Base-by-base conservation (phyloP, 2,797 vertebrate genomes). In the Pelochelys cantorii region DNA sequence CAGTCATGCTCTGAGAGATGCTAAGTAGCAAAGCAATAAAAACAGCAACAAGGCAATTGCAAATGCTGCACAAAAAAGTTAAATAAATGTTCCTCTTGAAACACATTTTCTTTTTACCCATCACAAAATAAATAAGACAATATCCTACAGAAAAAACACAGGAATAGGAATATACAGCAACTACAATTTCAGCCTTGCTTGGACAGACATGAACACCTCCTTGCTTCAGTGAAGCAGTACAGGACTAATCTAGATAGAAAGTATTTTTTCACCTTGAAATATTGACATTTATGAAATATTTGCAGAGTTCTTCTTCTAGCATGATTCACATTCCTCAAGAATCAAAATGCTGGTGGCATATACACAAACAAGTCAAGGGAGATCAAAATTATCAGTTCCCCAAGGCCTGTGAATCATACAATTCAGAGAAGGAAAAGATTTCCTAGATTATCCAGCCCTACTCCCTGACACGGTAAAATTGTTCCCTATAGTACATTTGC, bases 191-290 rank as follows among this genome's bases (percentile, higher is more conserved):
- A 90, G 27, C 60, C 83, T 82, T 74, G 74, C 82, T 90, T 87
- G 75, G 90, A 87, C 53, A 86, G 89, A 52, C 56, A 81, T 0
- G 0, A 92, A 77, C 62, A 85, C 57, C 29, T 86, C 57, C 91
- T 55, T 83, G 88, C 91, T 89, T 34, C 93, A 93, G 82, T 68
- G 91, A 94, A 92, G 74, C 90, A 79, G 42, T 55, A 55, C 10
- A 55, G 68, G 77, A 81, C 79, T 84, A 48, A 91, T 48, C 57
- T 55, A 62, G 60, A 57, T 84, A 96, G 80, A 83, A 52, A 81
- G 13, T 7, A 78, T 6, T 8, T 93, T 84, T 84, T 79, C 1
- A 23, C 57, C 54, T 82, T 13, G 78, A 57, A 91, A 82, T 81
- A 8, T 0, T 0, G 0, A 84, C 56, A 81, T 56, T 68, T 62